Conservation (phyloP, 2,888 invertebrate genomes). For the Buathra laborator region DNA sequence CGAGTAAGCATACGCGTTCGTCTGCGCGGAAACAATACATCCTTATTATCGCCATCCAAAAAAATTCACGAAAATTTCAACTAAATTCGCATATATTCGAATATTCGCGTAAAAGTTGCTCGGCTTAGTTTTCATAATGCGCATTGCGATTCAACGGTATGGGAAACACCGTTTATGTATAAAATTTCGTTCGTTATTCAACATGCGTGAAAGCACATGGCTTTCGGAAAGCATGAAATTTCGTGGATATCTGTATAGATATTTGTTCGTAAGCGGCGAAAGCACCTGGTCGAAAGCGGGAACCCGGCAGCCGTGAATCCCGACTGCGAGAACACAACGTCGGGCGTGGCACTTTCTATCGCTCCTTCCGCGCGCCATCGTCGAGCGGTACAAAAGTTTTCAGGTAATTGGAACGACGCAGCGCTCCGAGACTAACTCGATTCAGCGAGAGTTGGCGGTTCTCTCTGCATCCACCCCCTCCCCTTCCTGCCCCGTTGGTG, state of each 20-base stretch:
- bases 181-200: constrained; percentile 47
- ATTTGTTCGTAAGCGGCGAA: constrained; percentile 7
- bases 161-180: background rate
- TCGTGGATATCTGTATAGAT: background rate
- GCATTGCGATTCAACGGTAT: constrained; percentile 1
- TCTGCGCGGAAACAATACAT: background rate
- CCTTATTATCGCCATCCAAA: background rate
- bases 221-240: constrained; percentile 16
- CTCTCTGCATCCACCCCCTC: constrained; percentile 18
- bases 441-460: constrained; percentile 62
- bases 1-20: no score
- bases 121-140: background rate
- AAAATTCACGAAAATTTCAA: background rate
- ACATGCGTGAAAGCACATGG: constrained; percentile 25
- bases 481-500: background rate
- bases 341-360: constrained; percentile 58
- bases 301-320: background rate
- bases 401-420: constrained; percentile 70
- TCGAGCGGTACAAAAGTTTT: constrained; percentile 64
- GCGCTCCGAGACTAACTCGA: constrained; percentile 67
- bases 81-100: background rate
- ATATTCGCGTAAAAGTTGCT: background rate
- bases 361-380: constrained; percentile 42
- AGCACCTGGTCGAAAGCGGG: background rate
- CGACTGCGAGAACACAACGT: constrained; percentile 39